Evolutionary conservation across 2,113 vertebrate species (phyloP).

Genomic region (Rhineura floridana): DNA sequence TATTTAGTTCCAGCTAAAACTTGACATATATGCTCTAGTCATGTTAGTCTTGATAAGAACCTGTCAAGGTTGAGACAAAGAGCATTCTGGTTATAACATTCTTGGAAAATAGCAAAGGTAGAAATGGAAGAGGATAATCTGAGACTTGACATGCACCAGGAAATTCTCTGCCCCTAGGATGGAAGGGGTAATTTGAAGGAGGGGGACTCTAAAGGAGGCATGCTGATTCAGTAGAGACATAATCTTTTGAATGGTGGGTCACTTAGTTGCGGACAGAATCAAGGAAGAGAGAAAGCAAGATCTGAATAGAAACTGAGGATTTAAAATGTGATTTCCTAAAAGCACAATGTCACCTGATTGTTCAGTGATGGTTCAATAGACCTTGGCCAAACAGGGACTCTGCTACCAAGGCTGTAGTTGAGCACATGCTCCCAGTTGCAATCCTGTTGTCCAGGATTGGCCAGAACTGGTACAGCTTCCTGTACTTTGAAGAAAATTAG

Average conservation of each 20-base stretch:
- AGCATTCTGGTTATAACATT: neutral
- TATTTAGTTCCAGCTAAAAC: neutral
- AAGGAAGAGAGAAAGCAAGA: neutral
- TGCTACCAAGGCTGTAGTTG: neutral
- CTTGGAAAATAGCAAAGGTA: neutral
- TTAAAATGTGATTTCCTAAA: neutral
- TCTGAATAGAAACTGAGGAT: neutral
- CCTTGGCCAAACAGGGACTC: neutral
- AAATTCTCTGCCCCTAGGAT: neutral
- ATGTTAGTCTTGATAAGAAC: neutral
- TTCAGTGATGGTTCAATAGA: neutral
- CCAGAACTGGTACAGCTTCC: neutral
- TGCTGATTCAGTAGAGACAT: neutral
- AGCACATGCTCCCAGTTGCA: neutral
- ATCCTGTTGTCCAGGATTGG: neutral
- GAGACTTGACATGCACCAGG: neutral
- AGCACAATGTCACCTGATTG: neutral
- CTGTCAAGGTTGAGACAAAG: neutral
- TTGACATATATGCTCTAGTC: neutral
- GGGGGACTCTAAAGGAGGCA: neutral
- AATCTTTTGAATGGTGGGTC: neutral
- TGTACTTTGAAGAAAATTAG: too few relatives aligned
- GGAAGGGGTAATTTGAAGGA: neutral
- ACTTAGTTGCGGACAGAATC: neutral
- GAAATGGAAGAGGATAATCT: neutral